A percentile compares a stretch with the other conserved stretches of the same genome.
These are phyloP conservation scores for Nomia melanderi DNA, from an alignment of 1,140 invertebrate species.

Conservation along the genomic window DNA sequence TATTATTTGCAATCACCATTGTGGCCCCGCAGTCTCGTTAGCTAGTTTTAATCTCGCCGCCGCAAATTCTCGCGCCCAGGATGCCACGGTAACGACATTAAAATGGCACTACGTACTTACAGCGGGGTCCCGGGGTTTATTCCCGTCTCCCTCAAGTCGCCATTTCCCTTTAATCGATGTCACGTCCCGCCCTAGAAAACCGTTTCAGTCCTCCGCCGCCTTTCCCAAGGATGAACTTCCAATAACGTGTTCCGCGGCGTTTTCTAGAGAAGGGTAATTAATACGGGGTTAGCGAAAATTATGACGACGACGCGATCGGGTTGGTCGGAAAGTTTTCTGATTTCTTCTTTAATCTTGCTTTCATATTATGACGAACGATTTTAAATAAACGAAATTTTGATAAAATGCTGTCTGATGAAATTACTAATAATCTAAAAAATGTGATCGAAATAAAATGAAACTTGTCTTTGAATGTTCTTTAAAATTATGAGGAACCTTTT, in stretches of 20 bases:
- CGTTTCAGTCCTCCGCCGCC: neutral
- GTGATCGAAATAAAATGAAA: no score
- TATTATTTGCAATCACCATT: constrained; percentile 71
- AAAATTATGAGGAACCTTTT: no score
- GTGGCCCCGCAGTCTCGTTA: constrained; percentile 41
- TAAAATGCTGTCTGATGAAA: no score
- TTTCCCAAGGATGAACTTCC: neutral
- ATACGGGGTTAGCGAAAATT: no score
- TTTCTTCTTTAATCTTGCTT: no score
- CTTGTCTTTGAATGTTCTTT: no score
- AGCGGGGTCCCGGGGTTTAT: constrained; percentile 22
- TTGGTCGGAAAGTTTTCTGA: no score
- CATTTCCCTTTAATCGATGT: constrained; percentile 50
- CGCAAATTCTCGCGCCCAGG: constrained; percentile 47
- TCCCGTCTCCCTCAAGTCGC: constrained; percentile 23
- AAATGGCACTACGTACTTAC: constrained; percentile 41
- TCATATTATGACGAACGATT: no score
- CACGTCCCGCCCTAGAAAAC: neutral
- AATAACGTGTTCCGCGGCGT: neutral
- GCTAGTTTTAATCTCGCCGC: constrained; percentile 44
- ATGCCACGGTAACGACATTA: constrained; percentile 46
- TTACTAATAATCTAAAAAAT: no score
- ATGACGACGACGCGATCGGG: no score
- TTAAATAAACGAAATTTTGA: no score
- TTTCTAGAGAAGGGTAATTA: neutral